Evolutionary conservation across 2,888 invertebrate species (phyloP), one percentile per base, ranked within the genome.

Genomic region (Drosophila paucipuncta): DNA sequence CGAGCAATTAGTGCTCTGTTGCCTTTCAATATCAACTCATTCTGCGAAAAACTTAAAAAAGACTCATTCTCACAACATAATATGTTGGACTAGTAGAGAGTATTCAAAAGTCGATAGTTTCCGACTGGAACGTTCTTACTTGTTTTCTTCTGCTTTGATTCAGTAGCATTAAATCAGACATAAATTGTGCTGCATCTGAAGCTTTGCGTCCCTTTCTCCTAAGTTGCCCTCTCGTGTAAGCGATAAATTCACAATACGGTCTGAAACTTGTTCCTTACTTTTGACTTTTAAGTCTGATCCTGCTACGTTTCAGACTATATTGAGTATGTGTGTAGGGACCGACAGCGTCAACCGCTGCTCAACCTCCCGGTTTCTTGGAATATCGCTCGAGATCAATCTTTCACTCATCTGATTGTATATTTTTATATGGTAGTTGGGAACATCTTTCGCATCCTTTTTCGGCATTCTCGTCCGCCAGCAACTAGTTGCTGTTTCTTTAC

Each of bases 331-430:
- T 58, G 43, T 84, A 53, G 75, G 68, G 74, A 65, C 64, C 39
- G 52, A 60, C 65, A 68, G 57, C 41, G 61, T 59, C 64, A 57
- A 73, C 71, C 65, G 69, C 65, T 68, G 57, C 58, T 73, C 67
- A 54, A 62, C 73, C 71, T 76, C 73, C 66, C 74, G 57, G 70
- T 91, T 91, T 92, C 92, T 89, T 80, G 90, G 92, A 92, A 92
- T 91, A 92, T 92, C 92, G 86, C 80, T 75, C 85, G 85, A 87
- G 91, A 92, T 92, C 92, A 92, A 92, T 92, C 92, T 92, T 82
- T 82, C 75, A 77, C 71, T 81, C 83, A 78, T 81, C 85, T 91
- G 91, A 92, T 92, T 92, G 92, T 89, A 91, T 91, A 92, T 91
- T 92, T 91, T 88, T 90, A 89, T 89, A 88, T 84, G 85, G 86